Evolutionary conservation across 1,140 invertebrate species (phyloP).

Genomic region (Trichonephila clavipes): DNA sequence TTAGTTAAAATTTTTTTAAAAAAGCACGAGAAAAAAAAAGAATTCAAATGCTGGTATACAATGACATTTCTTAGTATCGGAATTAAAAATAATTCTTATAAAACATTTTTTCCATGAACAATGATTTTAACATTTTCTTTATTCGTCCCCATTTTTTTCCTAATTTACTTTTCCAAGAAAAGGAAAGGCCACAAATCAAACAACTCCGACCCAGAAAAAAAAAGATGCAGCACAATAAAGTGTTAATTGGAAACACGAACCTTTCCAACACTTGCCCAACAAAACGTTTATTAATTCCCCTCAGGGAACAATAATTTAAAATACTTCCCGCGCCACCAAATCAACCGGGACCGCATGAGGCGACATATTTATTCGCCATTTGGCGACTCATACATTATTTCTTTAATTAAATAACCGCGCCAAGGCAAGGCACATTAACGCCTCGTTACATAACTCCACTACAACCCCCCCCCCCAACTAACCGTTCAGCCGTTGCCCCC

Average conservation of each 20-base stretch:
- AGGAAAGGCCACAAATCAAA: slow-evolving; percentile 10
- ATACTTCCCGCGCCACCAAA: slow-evolving; percentile 54
- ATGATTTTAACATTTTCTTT: too few relatives aligned
- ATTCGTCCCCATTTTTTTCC: too few relatives aligned
- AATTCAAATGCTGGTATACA: too few relatives aligned
- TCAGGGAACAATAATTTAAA: slow-evolving; percentile 73
- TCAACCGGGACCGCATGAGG: slow-evolving; percentile 49
- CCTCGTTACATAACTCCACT: slow-evolving; percentile 73
- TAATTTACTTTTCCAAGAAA: background rate
- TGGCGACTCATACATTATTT: slow-evolving; percentile 76
- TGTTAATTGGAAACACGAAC: slow-evolving; percentile 73
- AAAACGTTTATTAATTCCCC: slow-evolving; percentile 75
- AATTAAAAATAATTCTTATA: too few relatives aligned
- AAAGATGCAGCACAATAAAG: slow-evolving; percentile 34
- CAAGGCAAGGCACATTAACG: slow-evolving; percentile 73
- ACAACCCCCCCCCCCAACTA: background rate
- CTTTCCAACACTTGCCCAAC: slow-evolving; percentile 51
- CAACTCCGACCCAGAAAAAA: slow-evolving; percentile 17
- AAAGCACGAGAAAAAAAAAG: too few relatives aligned
- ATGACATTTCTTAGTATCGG: too few relatives aligned
- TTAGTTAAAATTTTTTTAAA: too few relatives aligned
- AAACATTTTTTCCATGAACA: too few relatives aligned
- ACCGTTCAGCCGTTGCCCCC: background rate
- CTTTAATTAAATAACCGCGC: slow-evolving; percentile 76
- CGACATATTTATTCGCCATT: slow-evolving; percentile 77